Base-by-base conservation (phyloP, 37 sponge, comb jelly and placozoan genomes). In the Mnemiopsis leidyi region DNA sequence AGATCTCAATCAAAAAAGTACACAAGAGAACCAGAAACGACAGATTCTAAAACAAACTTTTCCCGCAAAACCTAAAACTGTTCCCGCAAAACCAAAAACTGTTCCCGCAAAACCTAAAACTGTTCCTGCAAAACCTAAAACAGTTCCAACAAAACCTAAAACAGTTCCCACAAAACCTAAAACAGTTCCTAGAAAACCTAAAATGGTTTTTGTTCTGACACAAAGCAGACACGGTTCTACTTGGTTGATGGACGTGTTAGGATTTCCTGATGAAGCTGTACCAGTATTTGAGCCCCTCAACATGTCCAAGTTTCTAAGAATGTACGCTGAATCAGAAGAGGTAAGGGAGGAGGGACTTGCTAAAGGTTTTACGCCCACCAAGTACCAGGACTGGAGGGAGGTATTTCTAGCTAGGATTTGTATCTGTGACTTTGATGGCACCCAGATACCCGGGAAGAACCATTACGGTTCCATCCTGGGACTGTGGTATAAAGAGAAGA, bases 241-340 rank as follows among this genome's bases (percentile, higher is more conserved):
- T n/a, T 85, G 90, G 90, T 26, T 85, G 35, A 38, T 85, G 61
- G 24, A 38, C 90, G 0, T 85, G 7, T 37, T 85, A 0, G 32
- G 36, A 20, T 85, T 28, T 37, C 39, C 48, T 0, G 40, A 38
- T 2, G 35, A 28, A 0, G 23, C 90, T 3, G 61, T 85, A 0
- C 90, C 40, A 2, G 40, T 85, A 7, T 85, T 85, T 85, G 90
- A 85, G 23, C 90, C 90, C 0, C 90, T 85, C n/a, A 85, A 85
- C 90, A 0, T 39, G 0, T 1, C 33, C 79, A 28, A 77, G 35
- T 77, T 77, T 32, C 79, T 77, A 18, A 28, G 33, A 77, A 77
- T 77, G 79, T 77, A 77, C 35, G 36, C 79, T 2, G 0, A 7
- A 20, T 31, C 32, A 1, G 79, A 77, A 36, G 90, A 85, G 25